These are phyloP conservation scores for Notarius lentiginosus DNA, from an alignment of 2,113 vertebrate species.

Conservation along the genomic window DNA sequence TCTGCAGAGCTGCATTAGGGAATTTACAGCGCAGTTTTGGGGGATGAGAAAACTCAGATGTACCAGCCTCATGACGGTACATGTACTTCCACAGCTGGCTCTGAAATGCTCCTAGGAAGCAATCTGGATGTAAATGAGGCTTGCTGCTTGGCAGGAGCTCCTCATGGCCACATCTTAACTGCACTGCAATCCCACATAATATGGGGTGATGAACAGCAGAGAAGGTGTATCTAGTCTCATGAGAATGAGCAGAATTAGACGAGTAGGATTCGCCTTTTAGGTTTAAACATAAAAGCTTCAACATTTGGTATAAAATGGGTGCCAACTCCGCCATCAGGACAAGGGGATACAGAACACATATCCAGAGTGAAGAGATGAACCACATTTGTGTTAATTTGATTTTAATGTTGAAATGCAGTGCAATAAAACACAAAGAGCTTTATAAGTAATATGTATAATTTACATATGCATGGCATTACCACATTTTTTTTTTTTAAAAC, in stretches of 20 bases:
- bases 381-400: slow-evolving; percentile 22
- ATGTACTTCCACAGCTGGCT: slow-evolving; percentile 63
- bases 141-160: slow-evolving; percentile 73
- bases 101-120: slow-evolving; percentile 67
- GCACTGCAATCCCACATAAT: slow-evolving; percentile 73
- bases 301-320: background rate
- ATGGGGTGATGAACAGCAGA: slow-evolving; percentile 64
- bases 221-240: background rate
- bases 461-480: slow-evolving; percentile 20
- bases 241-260: background rate
- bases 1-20: slow-evolving; percentile 67
- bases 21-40: slow-evolving; percentile 70
- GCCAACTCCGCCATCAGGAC: background rate
- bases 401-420: slow-evolving; percentile 44
- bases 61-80: slow-evolving; percentile 65
- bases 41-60: slow-evolving; percentile 67
- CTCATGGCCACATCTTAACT: slow-evolving; percentile 65
- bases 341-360: background rate
- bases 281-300: too few relatives aligned
- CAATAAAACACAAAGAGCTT: slow-evolving; percentile 40
- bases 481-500: background rate
- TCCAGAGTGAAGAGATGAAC: background rate
- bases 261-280: background rate
- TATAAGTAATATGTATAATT: slow-evolving; percentile 29
- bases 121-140: slow-evolving; percentile 68